phyloP scores from a whole-genome alignment of 2,888 invertebrate genomes.

The Lordiphosa andalusiaca region DNA sequence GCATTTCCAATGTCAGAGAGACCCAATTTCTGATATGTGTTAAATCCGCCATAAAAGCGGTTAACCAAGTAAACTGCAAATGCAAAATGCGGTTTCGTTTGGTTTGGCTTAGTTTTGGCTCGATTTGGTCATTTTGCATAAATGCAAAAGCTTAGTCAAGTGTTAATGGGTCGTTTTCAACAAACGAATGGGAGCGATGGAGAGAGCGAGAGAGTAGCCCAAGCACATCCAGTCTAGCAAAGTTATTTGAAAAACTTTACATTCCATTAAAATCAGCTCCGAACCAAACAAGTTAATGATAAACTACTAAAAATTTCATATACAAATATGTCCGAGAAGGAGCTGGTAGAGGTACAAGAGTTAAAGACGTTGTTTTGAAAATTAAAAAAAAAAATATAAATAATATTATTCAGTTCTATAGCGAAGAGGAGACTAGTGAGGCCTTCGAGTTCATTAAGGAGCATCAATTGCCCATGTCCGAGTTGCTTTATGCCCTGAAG shows the following conservation, averaged over 20 bases:
- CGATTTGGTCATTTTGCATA: slow-evolving; percentile 12
- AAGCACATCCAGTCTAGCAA: too few species aligned
- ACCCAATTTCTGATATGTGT: slow-evolving; percentile 44
- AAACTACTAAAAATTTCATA: not conserved
- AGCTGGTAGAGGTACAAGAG: slow-evolving; percentile 27
- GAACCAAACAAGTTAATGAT: not conserved
- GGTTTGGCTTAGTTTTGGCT: slow-evolving; percentile 16
- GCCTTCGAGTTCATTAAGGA: slow-evolving; percentile 43
- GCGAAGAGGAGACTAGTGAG: slow-evolving; percentile 35
- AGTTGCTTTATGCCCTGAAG: slow-evolving; percentile 44
- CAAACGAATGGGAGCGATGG: slow-evolving; percentile 9
- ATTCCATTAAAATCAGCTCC: too few species aligned
- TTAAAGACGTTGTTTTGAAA: too few species aligned
- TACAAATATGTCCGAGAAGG: slow-evolving; percentile 21
- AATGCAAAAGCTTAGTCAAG: slow-evolving; percentile 23
- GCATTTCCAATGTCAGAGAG: slow-evolving; percentile 8
- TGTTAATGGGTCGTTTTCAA: slow-evolving; percentile 27
- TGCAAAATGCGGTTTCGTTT: slow-evolving; percentile 57
- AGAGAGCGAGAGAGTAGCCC: too few species aligned
- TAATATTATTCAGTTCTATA: slow-evolving; percentile 28
- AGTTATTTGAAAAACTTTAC: too few species aligned
- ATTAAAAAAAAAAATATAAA: too few species aligned
- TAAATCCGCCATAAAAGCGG: slow-evolving; percentile 64
- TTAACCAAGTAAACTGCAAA: slow-evolving; percentile 67
- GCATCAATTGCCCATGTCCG: slow-evolving; percentile 47